Percentiles rank a stretch among this genome's conserved stretches.
phyloP scores from a whole-genome alignment of 2,113 vertebrate genomes.

The Galeopterus variegatus region DNA sequence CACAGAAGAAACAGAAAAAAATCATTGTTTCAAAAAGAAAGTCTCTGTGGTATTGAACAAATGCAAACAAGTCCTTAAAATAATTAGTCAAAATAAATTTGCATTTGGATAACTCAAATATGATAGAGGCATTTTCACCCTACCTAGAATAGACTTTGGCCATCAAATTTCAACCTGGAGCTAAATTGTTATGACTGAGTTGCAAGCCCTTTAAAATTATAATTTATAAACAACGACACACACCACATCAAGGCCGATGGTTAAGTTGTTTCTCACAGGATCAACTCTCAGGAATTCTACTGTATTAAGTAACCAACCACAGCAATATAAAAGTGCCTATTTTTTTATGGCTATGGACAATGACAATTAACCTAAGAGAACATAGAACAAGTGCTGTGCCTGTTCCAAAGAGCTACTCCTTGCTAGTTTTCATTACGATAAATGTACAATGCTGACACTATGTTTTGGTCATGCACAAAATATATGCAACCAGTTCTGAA shows the following conservation, averaged over 20 bases:
- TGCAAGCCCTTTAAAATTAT: conserved; percentile 72
- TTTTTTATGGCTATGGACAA: conserved; percentile 64
- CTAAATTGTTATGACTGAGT: conserved; percentile 68
- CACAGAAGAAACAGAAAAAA: conserved; percentile 81
- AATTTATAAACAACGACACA: conserved; percentile 70
- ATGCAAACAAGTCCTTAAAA: conserved; percentile 87
- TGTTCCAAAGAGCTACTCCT: conserved; percentile 48
- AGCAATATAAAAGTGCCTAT: conserved; percentile 71
- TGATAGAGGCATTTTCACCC: conserved; percentile 50
- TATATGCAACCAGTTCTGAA: conserved; percentile 55
- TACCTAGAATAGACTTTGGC: conserved; percentile 80
- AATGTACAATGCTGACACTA: background rate
- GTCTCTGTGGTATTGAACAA: conserved; percentile 87
- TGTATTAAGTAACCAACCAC: conserved; percentile 76
- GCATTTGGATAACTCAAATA: conserved; percentile 88
- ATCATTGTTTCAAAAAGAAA: conserved; percentile 86
- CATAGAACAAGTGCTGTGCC: conserved; percentile 66
- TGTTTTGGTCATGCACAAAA: conserved; percentile 57
- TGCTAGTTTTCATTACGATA: conserved; percentile 17
- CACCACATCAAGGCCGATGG: background rate
- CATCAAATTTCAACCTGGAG: conserved; percentile 46
- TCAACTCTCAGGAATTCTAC: conserved; percentile 65
- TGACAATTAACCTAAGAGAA: conserved; percentile 44
- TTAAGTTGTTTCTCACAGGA: conserved; percentile 23
- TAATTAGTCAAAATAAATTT: conserved; percentile 86